Percentiles rank a stretch among this genome's conserved stretches.
Conservation (phyloP, 2,113 vertebrate species). For the Xiphophorus couchianus region DNA sequence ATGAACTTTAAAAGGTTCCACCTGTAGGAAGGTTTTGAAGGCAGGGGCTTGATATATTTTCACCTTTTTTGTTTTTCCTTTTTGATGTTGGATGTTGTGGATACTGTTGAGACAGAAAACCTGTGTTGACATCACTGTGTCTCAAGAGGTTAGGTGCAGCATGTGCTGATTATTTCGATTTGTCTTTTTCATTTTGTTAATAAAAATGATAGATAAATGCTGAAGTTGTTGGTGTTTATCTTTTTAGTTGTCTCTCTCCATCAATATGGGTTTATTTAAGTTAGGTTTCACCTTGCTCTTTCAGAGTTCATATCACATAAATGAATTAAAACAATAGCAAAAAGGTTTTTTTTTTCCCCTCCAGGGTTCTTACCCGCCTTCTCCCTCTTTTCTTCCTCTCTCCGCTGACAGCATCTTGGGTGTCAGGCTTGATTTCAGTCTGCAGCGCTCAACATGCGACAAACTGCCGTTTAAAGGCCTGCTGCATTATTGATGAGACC, state of each 20-base stretch:
- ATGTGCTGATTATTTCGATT: slow-evolving; percentile 6
- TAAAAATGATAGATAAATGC: slow-evolving; percentile 54
- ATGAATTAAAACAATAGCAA: background rate
- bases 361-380: slow-evolving; percentile 17
- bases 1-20: slow-evolving; percentile 67
- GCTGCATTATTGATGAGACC: slow-evolving; percentile 83
- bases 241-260: background rate
- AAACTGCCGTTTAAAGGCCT: slow-evolving; percentile 82
- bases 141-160: background rate
- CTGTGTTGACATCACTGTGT: background rate
- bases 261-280: background rate
- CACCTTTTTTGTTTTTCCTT: slow-evolving; percentile 18
- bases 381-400: background rate
- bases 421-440: slow-evolving; percentile 82
- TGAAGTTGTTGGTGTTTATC: background rate
- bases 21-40: slow-evolving; percentile 5
- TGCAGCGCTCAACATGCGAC: slow-evolving; percentile 77
- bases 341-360: slow-evolving; percentile 9
- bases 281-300: background rate
- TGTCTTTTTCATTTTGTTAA: slow-evolving; percentile 72
- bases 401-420: slow-evolving; percentile 70
- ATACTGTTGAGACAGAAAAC: slow-evolving; percentile 11
- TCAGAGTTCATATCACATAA: background rate
- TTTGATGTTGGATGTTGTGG: background rate
- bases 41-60: background rate